These are phyloP conservation scores for Pelochelys cantorii DNA, from an alignment of 2,797 vertebrate species.

Conservation along the genomic window DNA sequence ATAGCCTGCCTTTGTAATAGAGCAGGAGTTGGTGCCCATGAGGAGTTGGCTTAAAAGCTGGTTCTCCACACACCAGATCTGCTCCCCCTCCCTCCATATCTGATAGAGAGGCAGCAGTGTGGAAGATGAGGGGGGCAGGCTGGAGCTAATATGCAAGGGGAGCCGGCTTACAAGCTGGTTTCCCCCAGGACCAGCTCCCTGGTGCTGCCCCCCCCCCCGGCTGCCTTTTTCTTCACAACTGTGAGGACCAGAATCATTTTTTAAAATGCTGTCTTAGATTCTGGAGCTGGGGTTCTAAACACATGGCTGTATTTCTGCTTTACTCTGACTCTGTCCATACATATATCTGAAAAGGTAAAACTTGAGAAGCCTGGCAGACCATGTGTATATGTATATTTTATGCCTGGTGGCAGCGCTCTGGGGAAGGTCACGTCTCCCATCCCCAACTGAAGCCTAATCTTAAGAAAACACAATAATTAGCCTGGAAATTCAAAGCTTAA, in stretches of 20 bases:
- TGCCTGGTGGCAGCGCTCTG: neutral
- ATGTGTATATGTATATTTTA: neutral
- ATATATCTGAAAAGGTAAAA: fast-evolving
- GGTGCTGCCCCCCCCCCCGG: too few relatives aligned
- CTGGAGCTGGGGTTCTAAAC: fast-evolving
- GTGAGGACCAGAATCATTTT: neutral
- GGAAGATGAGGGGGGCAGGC: too few relatives aligned
- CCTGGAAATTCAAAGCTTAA: neutral
- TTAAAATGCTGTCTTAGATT: neutral
- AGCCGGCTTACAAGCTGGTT: too few relatives aligned
- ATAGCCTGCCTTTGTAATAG: too few relatives aligned
- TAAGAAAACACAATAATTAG: fast-evolving
- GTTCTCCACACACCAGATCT: too few relatives aligned
- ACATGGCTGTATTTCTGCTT: fast-evolving
- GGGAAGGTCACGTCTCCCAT: neutral
- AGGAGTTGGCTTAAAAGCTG: too few relatives aligned
- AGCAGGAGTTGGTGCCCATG: too few relatives aligned
- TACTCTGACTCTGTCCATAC: fast-evolving
- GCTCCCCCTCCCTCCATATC: too few relatives aligned
- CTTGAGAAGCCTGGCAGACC: neutral
- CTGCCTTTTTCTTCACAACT: neutral
- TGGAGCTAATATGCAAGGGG: too few relatives aligned
- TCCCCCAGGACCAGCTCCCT: too few relatives aligned
- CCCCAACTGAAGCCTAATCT: neutral
- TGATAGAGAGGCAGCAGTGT: too few relatives aligned